These are phyloP conservation scores for Trisateles emortualis DNA, from an alignment of 2,888 invertebrate species.

Conservation along the genomic window DNA sequence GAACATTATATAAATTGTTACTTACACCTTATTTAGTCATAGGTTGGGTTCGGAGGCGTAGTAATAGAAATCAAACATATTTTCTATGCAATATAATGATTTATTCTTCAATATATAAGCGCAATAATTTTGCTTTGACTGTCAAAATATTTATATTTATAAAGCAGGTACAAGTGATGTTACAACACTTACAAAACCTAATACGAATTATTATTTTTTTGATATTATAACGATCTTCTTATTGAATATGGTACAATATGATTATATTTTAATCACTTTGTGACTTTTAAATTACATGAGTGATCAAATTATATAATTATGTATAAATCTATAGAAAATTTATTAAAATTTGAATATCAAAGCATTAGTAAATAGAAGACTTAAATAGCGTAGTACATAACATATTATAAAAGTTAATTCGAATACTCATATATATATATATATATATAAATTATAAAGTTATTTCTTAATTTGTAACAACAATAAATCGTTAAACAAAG, in stretches of 20 bases:
- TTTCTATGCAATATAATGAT: conserved; percentile 79
- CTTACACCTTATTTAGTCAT: background rate
- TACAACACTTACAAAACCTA: conserved; percentile 79
- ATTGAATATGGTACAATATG: conserved; percentile 40
- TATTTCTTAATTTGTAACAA: conserved; percentile 64
- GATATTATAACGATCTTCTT: conserved; percentile 44
- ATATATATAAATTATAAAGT: conserved; percentile 60
- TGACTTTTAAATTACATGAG: conserved; percentile 54
- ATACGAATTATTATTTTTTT: conserved; percentile 52
- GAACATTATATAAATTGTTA: too few species aligned
- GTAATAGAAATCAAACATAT: conserved; percentile 55
- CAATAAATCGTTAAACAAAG: conserved; percentile 63
- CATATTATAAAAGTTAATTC: conserved; percentile 55
- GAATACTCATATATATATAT: conserved; percentile 46
- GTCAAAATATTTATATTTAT: conserved; percentile 81
- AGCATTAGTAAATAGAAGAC: conserved; percentile 61
- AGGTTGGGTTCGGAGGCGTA: background rate
- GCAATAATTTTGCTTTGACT: conserved; percentile 87
- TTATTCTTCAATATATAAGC: conserved; percentile 85
- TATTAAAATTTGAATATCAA: conserved; percentile 57
- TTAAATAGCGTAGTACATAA: conserved; percentile 54
- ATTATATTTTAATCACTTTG: conserved; percentile 58
- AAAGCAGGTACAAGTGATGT: conserved; percentile 86
- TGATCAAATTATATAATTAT: conserved; percentile 54
- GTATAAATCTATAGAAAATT: conserved; percentile 51